These are phyloP conservation scores for Trematomus bernacchii DNA, from an alignment of 2,797 vertebrate genomes.

Conservation along the genomic window DNA sequence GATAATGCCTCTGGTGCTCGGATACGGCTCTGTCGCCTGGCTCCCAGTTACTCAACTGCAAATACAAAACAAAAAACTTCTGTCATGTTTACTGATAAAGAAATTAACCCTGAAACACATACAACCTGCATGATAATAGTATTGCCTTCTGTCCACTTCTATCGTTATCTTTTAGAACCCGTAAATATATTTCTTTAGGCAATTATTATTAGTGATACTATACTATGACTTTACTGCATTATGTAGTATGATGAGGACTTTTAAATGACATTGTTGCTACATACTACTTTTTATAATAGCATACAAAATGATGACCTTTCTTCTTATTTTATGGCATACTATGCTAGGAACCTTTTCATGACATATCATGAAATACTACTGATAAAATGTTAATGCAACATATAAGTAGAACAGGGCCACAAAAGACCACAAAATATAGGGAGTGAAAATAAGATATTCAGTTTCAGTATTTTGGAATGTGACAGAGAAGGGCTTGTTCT, in stretches of 20 bases:
- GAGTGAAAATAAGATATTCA: neutral
- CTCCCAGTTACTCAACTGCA: conserved; percentile 93
- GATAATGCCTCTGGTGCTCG: conserved; percentile 96
- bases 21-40: conserved; percentile 94
- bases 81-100: neutral
- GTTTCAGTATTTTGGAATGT: neutral
- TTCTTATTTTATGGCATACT: too few species aligned
- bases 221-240: too few species aligned
- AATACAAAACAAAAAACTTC: conserved; percentile 1
- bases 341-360: too few species aligned
- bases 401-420: neutral
- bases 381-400: neutral
- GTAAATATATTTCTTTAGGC: neutral
- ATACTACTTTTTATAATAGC: too few species aligned
- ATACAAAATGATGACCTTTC: too few species aligned
- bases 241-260: too few species aligned
- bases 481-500: neutral
- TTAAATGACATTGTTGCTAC: too few species aligned
- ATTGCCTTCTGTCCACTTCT: neutral
- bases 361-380: too few species aligned
- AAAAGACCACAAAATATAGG: neutral
- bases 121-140: neutral
- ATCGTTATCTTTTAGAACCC: neutral
- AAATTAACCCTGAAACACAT: neutral
- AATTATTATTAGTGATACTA: too few species aligned